A percentile compares a stretch with the other conserved stretches of the same genome.
Evolutionary conservation across 2,113 vertebrate species (phyloP).

Genomic region (Heptranchias perlo): DNA sequence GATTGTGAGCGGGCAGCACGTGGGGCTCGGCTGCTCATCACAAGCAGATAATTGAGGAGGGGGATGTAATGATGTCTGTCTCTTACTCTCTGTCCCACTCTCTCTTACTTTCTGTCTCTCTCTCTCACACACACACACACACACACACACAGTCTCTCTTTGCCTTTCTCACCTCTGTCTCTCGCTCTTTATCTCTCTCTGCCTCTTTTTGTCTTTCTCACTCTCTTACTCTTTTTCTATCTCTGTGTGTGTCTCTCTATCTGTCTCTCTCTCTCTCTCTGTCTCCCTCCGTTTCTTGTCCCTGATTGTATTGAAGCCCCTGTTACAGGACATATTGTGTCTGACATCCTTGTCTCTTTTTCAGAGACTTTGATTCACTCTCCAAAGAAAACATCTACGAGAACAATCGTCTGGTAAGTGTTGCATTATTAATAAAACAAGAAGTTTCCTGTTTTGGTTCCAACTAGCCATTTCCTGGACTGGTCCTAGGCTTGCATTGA

Average conservation of each 20-base stretch:
- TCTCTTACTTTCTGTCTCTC: background rate
- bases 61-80: background rate
- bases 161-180: too few species aligned
- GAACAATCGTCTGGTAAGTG: conserved; percentile 93
- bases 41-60: background rate
- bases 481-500: background rate
- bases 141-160: too few species aligned
- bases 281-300: background rate
- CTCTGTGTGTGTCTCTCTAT: too few species aligned
- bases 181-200: background rate
- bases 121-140: too few species aligned
- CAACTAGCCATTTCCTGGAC: background rate
- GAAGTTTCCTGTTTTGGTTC: background rate
- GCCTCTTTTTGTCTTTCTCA: too few species aligned
- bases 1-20: too few species aligned
- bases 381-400: conserved; percentile 92
- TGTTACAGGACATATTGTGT: background rate
- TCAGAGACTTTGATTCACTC: conserved; percentile 85
- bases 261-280: background rate
- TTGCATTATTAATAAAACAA: background rate
- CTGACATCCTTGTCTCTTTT: conserved; percentile 48
- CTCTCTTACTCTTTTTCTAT: too few species aligned
- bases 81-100: background rate
- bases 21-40: background rate
- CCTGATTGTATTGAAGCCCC: background rate